A percentile compares a stretch with the other conserved stretches of the same genome.
Conservation (phyloP, 2,888 invertebrate species). For the Drosophila quinaria region DNA sequence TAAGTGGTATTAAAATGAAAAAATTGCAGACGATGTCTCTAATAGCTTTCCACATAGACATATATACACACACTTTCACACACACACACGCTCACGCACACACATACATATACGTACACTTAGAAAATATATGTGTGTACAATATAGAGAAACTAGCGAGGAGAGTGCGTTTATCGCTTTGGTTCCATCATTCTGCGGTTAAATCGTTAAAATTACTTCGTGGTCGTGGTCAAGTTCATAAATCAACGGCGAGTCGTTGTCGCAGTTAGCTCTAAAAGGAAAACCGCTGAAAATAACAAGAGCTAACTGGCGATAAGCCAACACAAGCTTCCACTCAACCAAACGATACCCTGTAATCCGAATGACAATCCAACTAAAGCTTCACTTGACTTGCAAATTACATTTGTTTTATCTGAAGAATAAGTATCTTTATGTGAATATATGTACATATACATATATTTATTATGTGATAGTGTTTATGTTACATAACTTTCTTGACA, state of each 20-base stretch:
- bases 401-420: background rate
- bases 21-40: slow-evolving; percentile 60
- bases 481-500: background rate
- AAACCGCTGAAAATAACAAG: slow-evolving; percentile 55
- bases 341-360: slow-evolving; percentile 39
- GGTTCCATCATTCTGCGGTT: slow-evolving; percentile 81
- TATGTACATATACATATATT: too few species aligned
- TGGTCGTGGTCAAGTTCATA: slow-evolving; percentile 82
- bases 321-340: background rate
- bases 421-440: background rate
- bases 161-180: slow-evolving; percentile 68
- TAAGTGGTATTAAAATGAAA: slow-evolving; percentile 66
- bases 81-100: slow-evolving; percentile 10
- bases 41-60: slow-evolving; percentile 64
- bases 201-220: slow-evolving; percentile 77
- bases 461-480: background rate
- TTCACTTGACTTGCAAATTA: background rate
- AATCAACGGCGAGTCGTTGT: slow-evolving; percentile 69
- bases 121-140: background rate
- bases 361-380: background rate
- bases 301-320: slow-evolving; percentile 35
- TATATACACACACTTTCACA: slow-evolving; percentile 25
- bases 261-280: slow-evolving; percentile 66
- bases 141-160: slow-evolving; percentile 16
- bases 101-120: background rate